Base-by-base conservation (phyloP, 2,888 invertebrate genomes). In the Automeris io region DNA sequence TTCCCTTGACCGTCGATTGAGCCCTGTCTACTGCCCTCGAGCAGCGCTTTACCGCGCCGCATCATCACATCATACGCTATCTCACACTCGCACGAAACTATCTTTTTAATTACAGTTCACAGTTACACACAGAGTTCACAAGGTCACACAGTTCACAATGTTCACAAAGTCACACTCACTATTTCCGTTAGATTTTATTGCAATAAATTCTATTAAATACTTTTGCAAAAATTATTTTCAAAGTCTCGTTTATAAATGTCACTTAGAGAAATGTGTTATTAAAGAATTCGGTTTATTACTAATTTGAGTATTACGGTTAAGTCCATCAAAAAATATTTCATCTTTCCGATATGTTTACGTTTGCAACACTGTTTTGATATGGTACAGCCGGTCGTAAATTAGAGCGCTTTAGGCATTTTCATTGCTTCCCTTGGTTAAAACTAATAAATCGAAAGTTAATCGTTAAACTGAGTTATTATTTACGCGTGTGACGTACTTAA, bases 11-110 rank as follows among this genome's bases (percentile, higher is more conserved):
- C 74, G 67, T 86, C 86, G 54, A 86, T 79, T 36, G 86, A 85
- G 44, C 83, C 85, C 64, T 85, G 86, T 57, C 85, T 70, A 63
- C 81, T 83, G 57, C 77, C 72, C 42, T 85, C 86, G 18, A 86
- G 70, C 74, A 83, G 67, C 49, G 78, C 77, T 64, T 83, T 85
- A 6, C 79, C 82, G 8, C 81, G 81, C 57, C 83, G 69, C 85
- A 86, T 85, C 75, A 78, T 83, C 70, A 74, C 81, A 80, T 79
- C 57, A 73, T 73, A 76, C 78, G 75, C 78, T 81, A 79, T 70
- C 81, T 71, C 75, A 18, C 36, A 32, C 57, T 51, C 49, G 42
- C 38, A 45, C 29, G 39, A 37, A 5, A 18, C 33, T 33, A 43
- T 40, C 45, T 16, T 16, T 26, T 16, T 29, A 2, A n/a, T 29